Evolutionary conservation across 2,888 invertebrate genomes (phyloP), one percentile per base, ranked within the genome.

Genomic region (Pedicia rivosa): DNA sequence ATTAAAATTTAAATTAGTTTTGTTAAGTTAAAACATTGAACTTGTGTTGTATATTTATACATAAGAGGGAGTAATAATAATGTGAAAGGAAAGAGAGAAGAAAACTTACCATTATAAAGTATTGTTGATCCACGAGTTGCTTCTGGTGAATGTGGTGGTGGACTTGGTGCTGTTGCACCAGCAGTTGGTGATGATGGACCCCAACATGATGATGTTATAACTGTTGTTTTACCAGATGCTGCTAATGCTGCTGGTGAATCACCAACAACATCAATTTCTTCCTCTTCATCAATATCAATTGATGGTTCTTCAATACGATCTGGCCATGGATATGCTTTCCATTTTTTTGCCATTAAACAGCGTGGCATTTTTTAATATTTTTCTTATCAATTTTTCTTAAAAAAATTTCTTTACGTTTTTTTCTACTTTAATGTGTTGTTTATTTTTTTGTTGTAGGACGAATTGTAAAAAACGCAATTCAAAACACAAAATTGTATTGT

Each of bases 271-370:
- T 83, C 83, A 66, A 83, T 82, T 67, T 84, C 83, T 65, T 84
- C 84, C 49, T 78, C 68, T 49, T 76, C 76, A 48, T 72, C 73
- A 57, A 67, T 68, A 63, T 61, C 70, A 61, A 59, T 62, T 59
- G 56, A 61, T 56, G 59, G 35, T 15, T 57, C 58, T 42, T 60
- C 64, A 46, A 66, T 66, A 48, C 76, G 68, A 53, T 75, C 77
- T 49, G 74, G 72, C 77, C 78, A 78, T 47, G 78, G 75, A 58
- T 78, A 78, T 62, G 76, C 81, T 76, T 87, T 88, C 84, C 87
- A 87, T 72, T 88, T 88, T 69, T 88, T 88, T 56, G 88, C 87
- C 86, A 88, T 88, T 65, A 88, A 77, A 71, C 87, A 88, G 64
- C 88, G 83, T 67, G 88, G 88, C 88, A 88, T 88, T 36, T 17